A percentile compares a stretch with the other conserved stretches of the same genome.
Conservation (phyloP, 2,113 vertebrate genomes). For the Tor tambroides region DNA sequence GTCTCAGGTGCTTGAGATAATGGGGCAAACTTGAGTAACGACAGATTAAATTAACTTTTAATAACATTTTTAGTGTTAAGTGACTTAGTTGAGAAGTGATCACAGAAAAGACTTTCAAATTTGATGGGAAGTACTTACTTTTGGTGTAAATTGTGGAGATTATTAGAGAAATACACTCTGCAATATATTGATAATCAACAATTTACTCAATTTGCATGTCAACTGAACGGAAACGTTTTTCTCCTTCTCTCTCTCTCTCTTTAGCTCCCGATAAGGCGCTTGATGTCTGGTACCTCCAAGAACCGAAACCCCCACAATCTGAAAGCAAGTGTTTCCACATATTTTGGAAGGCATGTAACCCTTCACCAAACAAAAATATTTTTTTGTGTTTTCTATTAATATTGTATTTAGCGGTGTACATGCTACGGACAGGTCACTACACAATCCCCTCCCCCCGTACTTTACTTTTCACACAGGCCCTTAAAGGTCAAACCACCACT, state of each 20-base stretch:
- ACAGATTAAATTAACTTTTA: not conserved
- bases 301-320: constrained; percentile 9
- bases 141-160: not conserved
- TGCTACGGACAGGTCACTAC: not conserved
- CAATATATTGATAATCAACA: not conserved
- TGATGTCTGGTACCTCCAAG: constrained; percentile 70
- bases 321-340: constrained; percentile 57
- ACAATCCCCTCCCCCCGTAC: not conserved
- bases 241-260: not conserved
- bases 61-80: too few relatives aligned
- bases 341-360: constrained; percentile 69
- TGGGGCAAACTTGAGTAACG: not conserved
- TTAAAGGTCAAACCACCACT: constrained; percentile 54
- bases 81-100: not conserved
- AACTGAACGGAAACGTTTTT: not conserved
- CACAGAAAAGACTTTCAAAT: not conserved
- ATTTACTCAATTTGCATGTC: not conserved
- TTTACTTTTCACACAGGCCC: not conserved
- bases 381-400: not conserved
- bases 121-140: not conserved
- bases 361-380: not conserved
- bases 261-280: constrained; percentile 46
- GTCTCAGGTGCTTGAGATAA: not conserved
- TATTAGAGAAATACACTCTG: not conserved
- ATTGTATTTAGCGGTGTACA: not conserved